phyloP scores from a whole-genome alignment of 2,888 invertebrate species.

The Xylocampa areola region DNA sequence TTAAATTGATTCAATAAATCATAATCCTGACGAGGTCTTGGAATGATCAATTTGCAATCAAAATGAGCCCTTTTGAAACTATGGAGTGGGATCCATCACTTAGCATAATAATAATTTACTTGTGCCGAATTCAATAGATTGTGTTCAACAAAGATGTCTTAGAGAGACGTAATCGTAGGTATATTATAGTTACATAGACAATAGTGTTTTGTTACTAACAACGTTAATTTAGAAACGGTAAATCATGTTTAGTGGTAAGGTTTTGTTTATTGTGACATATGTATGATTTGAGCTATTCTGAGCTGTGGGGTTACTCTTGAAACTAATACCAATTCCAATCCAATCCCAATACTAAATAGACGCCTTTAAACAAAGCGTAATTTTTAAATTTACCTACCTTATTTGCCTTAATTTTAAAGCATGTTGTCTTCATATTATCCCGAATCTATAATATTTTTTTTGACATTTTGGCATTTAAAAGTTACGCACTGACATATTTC shows the following conservation, averaged over 20 bases:
- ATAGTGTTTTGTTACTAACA: constrained; percentile 49
- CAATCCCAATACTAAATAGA: too few relatives aligned
- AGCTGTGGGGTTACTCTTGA: too few relatives aligned
- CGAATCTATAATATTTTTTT: too few relatives aligned
- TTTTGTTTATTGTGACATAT: constrained; percentile 23
- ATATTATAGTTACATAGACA: constrained; percentile 48
- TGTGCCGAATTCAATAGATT: constrained; percentile 58
- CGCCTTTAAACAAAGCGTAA: too few relatives aligned
- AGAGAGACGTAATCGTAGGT: constrained; percentile 53
- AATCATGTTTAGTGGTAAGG: constrained; percentile 20
- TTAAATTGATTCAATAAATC: constrained; percentile 59
- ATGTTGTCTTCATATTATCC: too few relatives aligned
- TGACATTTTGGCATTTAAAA: too few relatives aligned
- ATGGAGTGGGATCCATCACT: constrained; percentile 51
- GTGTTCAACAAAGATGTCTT: constrained; percentile 49
- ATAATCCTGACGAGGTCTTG: constrained; percentile 54
- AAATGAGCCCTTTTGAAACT: constrained; percentile 67
- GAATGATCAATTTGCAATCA: constrained; percentile 81
- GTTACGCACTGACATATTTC: too few relatives aligned
- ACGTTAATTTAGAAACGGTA: constrained; percentile 56
- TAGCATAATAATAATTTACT: constrained; percentile 61
- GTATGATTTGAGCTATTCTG: not conserved
- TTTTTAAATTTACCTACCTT: too few relatives aligned
- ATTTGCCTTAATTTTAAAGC: too few relatives aligned
- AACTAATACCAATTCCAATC: too few relatives aligned